A percentile compares a stretch with the other conserved stretches of the same genome.
Evolutionary conservation across 2,888 invertebrate species (phyloP).

Genomic region (Euzophera pinguis): DNA sequence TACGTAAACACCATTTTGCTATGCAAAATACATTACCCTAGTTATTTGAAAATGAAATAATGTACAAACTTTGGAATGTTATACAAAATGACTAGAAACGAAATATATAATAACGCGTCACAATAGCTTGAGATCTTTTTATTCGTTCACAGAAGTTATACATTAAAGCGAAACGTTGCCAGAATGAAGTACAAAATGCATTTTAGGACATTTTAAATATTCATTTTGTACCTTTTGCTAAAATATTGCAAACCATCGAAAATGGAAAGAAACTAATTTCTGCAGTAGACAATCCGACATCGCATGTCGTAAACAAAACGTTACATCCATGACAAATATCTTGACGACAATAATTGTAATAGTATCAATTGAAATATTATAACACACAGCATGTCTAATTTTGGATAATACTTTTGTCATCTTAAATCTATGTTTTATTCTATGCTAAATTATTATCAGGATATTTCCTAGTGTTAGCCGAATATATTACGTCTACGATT

Average conservation of each 20-base stretch:
- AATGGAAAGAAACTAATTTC: conserved; percentile 32
- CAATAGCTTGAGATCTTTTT: conserved; percentile 56
- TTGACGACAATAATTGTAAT: conserved; percentile 48
- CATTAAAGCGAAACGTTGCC: conserved; percentile 22
- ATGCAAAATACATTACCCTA: conserved; percentile 76
- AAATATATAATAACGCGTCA: conserved; percentile 44
- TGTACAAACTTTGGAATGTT: conserved; percentile 73
- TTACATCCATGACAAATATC: conserved; percentile 33
- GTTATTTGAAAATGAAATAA: conserved; percentile 54
- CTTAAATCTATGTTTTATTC: conserved; percentile 65
- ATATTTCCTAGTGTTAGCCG: conserved; percentile 63
- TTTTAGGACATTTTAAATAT: conserved; percentile 34
- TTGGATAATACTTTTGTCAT: conserved; percentile 76
- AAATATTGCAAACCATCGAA: conserved; percentile 32
- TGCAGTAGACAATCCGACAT: conserved; percentile 30
- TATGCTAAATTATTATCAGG: conserved; percentile 73
- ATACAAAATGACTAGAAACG: conserved; percentile 73
- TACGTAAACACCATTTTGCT: conserved; percentile 73
- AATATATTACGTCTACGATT: conserved; percentile 48
- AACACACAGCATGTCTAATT: conserved; percentile 75
- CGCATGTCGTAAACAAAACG: conserved; percentile 35
- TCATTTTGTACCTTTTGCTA: conserved; percentile 12
- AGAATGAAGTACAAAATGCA: conserved; percentile 23
- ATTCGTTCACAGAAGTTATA: conserved; percentile 36
- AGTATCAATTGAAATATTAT: conserved; percentile 56